A percentile compares a stretch with the other conserved stretches of the same genome.
phyloP scores from a whole-genome alignment of 2,113 vertebrate species.

The Tragelaphus buxtoni region DNA sequence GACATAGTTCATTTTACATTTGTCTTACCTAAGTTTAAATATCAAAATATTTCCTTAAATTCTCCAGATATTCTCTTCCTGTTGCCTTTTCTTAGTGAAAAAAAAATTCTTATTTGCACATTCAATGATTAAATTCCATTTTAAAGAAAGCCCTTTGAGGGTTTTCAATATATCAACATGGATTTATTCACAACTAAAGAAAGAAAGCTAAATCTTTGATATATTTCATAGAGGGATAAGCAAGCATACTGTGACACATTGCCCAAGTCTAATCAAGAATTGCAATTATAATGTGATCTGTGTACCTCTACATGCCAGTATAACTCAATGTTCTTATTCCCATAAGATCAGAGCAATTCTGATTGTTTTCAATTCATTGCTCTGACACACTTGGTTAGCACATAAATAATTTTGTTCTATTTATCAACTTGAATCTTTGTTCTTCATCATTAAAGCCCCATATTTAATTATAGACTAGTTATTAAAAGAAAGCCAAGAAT shows the following conservation, averaged over 20 bases:
- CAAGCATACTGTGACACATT: background rate
- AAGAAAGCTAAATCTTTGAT: slow-evolving; percentile 1
- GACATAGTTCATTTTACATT: background rate
- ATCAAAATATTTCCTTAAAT: background rate
- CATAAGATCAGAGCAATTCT: background rate
- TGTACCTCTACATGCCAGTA: background rate
- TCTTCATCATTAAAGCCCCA: background rate
- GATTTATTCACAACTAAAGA: background rate
- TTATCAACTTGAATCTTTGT: background rate
- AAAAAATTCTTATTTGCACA: slow-evolving; percentile 20
- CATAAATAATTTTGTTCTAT: background rate
- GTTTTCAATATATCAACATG: background rate
- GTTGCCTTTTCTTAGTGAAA: background rate
- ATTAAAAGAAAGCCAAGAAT: background rate
- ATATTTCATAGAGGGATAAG: background rate
- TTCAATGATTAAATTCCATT: slow-evolving; percentile 21
- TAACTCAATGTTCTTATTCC: background rate
- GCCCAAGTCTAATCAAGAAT: background rate
- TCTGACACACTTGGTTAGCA: background rate
- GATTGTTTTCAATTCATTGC: background rate
- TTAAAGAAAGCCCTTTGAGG: slow-evolving; percentile 13
- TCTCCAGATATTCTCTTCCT: background rate
- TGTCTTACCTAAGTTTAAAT: background rate
- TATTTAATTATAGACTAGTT: slow-evolving; percentile 18
- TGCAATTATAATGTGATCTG: background rate